phyloP scores from a whole-genome alignment of 2,797 vertebrate genomes.

The Hydrolagus colliei region DNA sequence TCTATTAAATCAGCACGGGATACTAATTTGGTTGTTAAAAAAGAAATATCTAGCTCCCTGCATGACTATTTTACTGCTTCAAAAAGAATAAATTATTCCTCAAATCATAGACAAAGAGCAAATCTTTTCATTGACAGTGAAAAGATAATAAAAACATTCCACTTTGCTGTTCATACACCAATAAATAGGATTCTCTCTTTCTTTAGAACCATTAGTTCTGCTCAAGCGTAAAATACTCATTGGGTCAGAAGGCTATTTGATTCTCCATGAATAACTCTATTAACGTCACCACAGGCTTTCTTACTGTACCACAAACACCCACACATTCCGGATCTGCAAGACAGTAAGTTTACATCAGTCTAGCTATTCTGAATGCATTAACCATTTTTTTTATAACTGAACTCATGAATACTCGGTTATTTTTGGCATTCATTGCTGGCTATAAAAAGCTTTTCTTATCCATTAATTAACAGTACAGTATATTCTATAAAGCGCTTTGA shows the following conservation, averaged over 20 bases:
- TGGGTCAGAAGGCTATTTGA: constrained; percentile 56
- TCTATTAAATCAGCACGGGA: background rate
- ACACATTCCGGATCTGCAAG: constrained; percentile 43
- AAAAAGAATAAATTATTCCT: background rate
- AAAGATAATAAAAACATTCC: background rate
- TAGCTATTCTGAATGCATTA: constrained; percentile 12
- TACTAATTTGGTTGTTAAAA: background rate
- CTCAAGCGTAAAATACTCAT: constrained; percentile 28
- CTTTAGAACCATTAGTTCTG: constrained; percentile 21
- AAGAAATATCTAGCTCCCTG: background rate
- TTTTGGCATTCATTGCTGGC: constrained; percentile 15
- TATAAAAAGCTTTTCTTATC: constrained; percentile 28
- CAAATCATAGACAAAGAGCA: background rate
- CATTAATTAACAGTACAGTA: constrained; percentile 16
- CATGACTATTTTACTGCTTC: background rate
- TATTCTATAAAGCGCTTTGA: too few species aligned
- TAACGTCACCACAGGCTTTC: constrained; percentile 47
- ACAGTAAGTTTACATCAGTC: constrained; percentile 38
- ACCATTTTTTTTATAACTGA: constrained; percentile 16
- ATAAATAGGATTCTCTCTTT: background rate
- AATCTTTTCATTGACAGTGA: background rate
- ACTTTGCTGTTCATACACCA: background rate
- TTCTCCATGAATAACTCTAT: constrained; percentile 53
- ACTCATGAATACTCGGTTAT: constrained; percentile 20
- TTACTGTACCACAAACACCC: constrained; percentile 45